Evolutionary conservation across 2,888 invertebrate species (phyloP), one percentile per base, ranked within the genome.

Genomic region (Athetis lepigone): DNA sequence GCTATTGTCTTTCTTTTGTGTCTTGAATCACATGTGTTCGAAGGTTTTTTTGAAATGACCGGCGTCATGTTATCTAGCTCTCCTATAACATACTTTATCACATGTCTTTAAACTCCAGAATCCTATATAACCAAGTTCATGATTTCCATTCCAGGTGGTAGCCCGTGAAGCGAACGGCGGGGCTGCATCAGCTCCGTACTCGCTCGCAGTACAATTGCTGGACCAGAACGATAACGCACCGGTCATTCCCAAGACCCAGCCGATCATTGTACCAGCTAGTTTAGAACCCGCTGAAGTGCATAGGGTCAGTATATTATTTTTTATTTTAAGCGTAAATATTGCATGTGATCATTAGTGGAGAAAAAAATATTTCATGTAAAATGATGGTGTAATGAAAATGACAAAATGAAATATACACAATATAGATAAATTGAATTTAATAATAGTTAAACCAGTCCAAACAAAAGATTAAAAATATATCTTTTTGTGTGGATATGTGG

Each of bases 221-320:
- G 98, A 98, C 88, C 97, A 97, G 49, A 98, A 98, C 85, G 98
- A 98, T 87, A 98, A 98, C 88, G 96, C 98, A 0, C 98, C 98
- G 0, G 95, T 97, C 63, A 94, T 98, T 78, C 97, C 97, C 0
- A 97, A 97, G 92, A 96, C 97, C 5, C 95, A 97, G n/a, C 97
- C 98, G 0, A 96, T 98, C 57, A 96, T 96, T 0, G 97, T 98
- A 2, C 97, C 98, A 9, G 98, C 98, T 21, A 97, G 97, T 2
- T 96, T 97, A 80, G 96, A 96, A 39, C 95, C 96, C 65, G 95
- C 96, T 50, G 94, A 96, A 74, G 96, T 98, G 25, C 96, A 97
- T 72, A 96, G 96, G 95, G 97, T 97, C 4, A 55, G 58, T 33
- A 33, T 7, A 11, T 0, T 16, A 18, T 8, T 4, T n/a, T 6